These are phyloP conservation scores for Conus canariensis DNA, from an alignment of 2,888 invertebrate species.

Conservation along the genomic window DNA sequence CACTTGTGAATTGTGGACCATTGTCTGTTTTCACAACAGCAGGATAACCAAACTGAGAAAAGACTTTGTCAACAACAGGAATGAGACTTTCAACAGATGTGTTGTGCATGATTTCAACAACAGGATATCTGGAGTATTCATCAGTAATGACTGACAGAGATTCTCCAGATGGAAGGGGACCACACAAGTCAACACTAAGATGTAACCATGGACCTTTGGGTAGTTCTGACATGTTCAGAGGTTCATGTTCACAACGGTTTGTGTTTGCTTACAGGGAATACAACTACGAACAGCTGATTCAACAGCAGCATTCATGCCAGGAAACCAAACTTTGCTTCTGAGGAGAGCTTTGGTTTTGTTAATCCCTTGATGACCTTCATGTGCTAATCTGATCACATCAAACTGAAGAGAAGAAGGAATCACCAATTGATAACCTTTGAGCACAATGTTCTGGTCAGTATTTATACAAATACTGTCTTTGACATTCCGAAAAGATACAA, in stretches of 20 bases:
- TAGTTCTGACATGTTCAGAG: constrained; percentile 11
- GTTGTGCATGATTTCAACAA: constrained; percentile 33
- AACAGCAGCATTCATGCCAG: constrained; percentile 55
- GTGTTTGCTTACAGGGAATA: constrained; percentile 51
- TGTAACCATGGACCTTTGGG: constrained; percentile 40
- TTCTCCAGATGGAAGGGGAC: too few species aligned
- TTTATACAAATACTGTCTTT: too few species aligned
- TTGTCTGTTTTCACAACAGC: background rate
- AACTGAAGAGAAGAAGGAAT: too few species aligned
- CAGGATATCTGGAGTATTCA: too few species aligned
- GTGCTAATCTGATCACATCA: too few species aligned
- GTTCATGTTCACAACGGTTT: background rate
- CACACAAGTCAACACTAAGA: constrained; percentile 32
- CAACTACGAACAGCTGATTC: constrained; percentile 49
- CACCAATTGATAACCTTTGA: too few species aligned
- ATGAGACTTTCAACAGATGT: constrained; percentile 42
- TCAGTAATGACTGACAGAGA: too few species aligned
- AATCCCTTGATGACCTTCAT: too few species aligned
- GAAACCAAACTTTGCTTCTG: constrained; percentile 61
- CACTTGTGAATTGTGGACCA: background rate
- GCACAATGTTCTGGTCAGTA: too few species aligned
- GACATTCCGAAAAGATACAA: too few species aligned
- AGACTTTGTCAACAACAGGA: background rate
- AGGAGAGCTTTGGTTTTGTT: constrained; percentile 57
- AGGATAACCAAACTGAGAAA: background rate